Evolutionary conservation across 2,797 vertebrate genomes (phyloP), one percentile per base, ranked within the genome.

Genomic region (Lepilemur septentrionalis): DNA sequence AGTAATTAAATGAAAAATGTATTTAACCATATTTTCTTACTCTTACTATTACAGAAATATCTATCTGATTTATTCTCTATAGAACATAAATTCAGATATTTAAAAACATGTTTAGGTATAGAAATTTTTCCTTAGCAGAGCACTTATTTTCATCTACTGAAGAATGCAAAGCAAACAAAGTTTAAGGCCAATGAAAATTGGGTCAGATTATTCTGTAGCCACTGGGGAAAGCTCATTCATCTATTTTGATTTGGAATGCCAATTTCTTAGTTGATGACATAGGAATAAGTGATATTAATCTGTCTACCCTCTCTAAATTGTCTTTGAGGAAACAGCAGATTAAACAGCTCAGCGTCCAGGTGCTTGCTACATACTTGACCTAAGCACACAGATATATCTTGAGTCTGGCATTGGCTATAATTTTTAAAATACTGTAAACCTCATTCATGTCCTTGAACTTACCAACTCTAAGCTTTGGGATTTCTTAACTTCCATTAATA

Each of bases 1-100:
- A 94, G 48, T 91, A 95, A 93, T 59, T 76, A 18, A 94, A 84
- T 59, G 48, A 84, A n/a, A 83, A 90, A 70, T 46, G 10, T 48
- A 72, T 73, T 83, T 83, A 87, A 73, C n/a, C 11, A 61, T 22
- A 83, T 87, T 83, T 83, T 18, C 43, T 79, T 79, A 55, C 52
- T 82, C 75, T 78, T 76, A 48, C 15, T n/a, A n/a, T 65, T 18
- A 25, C 43, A 20, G 17, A 82, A 94, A 83, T n/a, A 38, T 85
- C 70, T 86, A 70, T 67, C 75, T 84, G 30, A 18, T n/a, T 32
- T 80, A 46, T 59, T 93, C 43, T 83, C 73, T 82, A 63, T 8
- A 43, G 30, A 88, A 82, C 25, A 52, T 89, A 90, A 82, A 91
- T 81, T 88, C 43, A 78, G 28, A 52, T 88, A 63, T 88, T 93